phyloP scores from a whole-genome alignment of 1,140 invertebrate genomes.

The Zaprionus camerounensis region DNA sequence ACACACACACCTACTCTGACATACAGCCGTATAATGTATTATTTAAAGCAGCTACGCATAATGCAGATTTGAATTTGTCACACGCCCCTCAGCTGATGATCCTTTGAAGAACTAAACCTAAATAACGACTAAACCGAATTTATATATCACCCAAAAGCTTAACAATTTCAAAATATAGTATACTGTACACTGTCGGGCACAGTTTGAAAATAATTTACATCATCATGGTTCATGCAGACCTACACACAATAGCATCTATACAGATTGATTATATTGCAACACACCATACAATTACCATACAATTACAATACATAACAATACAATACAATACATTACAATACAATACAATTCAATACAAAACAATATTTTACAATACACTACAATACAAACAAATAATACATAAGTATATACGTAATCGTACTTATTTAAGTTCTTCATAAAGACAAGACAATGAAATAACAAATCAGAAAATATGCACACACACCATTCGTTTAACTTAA shows the following conservation, averaged over 20 bases:
- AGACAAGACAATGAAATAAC: not conserved
- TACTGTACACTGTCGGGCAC: not conserved
- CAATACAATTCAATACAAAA: slow-evolving; percentile 20
- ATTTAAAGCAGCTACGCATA: not conserved
- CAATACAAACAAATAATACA: slow-evolving; percentile 14
- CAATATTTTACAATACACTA: slow-evolving; percentile 11
- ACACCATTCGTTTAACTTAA: not conserved
- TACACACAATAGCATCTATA: slow-evolving; percentile 49
- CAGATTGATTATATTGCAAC: slow-evolving; percentile 36
- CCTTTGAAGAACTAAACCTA: slow-evolving; percentile 24
- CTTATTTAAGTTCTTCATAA: slow-evolving; percentile 15
- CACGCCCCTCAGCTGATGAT: not conserved
- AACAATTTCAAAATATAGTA: slow-evolving; percentile 1
- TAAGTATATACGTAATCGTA: slow-evolving; percentile 17
- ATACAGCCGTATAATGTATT: not conserved
- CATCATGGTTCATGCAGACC: slow-evolving; percentile 15
- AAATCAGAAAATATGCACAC: not conserved
- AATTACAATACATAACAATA: slow-evolving; percentile 19
- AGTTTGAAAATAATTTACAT: slow-evolving; percentile 23
- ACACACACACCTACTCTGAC: not conserved
- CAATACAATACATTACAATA: slow-evolving; percentile 22
- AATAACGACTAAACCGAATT: slow-evolving; percentile 72
- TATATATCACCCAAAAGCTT: slow-evolving; percentile 54
- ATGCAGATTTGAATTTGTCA: not conserved
- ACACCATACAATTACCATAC: slow-evolving; percentile 1